Conservation (phyloP, 2,797 vertebrate species). For the Octomys mimax region DNA sequence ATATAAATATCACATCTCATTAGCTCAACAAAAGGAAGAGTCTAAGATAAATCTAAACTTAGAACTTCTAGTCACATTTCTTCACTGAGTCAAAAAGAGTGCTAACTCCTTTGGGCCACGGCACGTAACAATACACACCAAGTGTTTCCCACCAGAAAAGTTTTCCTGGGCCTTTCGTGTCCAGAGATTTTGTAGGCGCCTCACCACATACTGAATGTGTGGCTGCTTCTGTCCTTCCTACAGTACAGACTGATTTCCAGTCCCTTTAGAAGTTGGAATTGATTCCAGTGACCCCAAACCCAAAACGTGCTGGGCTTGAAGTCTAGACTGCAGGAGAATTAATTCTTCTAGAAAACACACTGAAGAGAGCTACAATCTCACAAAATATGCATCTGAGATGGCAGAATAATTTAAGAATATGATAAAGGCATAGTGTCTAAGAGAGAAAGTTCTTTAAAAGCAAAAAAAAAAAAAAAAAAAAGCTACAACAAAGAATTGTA, state of each 20-base stretch:
- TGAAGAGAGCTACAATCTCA: neutral
- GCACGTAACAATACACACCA: neutral
- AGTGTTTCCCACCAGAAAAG: neutral
- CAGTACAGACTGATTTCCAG: neutral
- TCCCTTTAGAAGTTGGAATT: neutral
- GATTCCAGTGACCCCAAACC: neutral
- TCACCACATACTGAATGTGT: neutral
- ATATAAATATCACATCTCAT: neutral
- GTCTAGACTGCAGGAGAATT: neutral
- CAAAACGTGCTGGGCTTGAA: neutral
- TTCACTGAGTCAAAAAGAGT: no score
- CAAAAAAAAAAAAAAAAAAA: neutral
- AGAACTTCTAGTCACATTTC: neutral
- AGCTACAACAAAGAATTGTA: neutral
- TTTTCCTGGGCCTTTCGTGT: neutral
- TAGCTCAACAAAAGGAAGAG: neutral
- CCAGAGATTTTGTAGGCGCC: neutral
- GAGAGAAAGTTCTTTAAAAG: neutral
- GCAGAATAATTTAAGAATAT: neutral
- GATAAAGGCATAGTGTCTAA: neutral
- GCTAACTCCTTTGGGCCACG: neutral
- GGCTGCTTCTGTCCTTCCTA: neutral
- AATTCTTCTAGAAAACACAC: neutral
- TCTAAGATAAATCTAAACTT: neutral
- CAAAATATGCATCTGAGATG: neutral